Base-by-base conservation (phyloP, 37 sponge, comb jelly and placozoan species). In the Aplysina aerophoba region DNA sequence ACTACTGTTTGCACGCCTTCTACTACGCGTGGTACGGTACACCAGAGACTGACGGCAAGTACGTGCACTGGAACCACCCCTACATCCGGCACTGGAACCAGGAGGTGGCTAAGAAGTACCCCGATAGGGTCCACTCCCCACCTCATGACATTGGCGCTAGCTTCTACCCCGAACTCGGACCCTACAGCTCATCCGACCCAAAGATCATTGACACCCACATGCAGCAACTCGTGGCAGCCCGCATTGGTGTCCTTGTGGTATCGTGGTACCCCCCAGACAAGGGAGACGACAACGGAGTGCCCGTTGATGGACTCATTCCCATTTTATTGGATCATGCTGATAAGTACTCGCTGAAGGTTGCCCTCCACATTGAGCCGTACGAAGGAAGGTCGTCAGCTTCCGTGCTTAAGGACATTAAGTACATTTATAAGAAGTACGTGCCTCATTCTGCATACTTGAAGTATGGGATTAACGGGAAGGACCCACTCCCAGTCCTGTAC, bases 11-110 rank as follows among this genome's bases (percentile, higher is more conserved):
- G 3, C 97, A 96, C 66, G 84, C 74, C 16, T 96, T 96, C 54
- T 96, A 96, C 80, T 96, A 96, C 81, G 50, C 88, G 40, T 96
- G 97, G 97, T 96, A 89, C 58, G 94, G 89, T 5, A 87, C 59
- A 41, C 72, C 83, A 13, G 87, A 82, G 53, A 57, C 15, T 0
- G 96, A 95, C 54, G 97, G 92, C n/a, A 16, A 38, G 22, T 96
- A 91, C 66, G 54, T 84, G 21, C 97, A 96, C 73, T 96, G 97
- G 97, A 94, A 96, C 75, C 97, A 96, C 79, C 44, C 61, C n/a
- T 89, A 85, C 56, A 56, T 96, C 35, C 90, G 89, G 37, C 94
- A 94, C 85, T 96, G 97, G 97, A 34, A 91, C 28, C n/a, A 83
- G 15, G 44, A 73, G 2, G 58, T 88, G 0, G 82, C 90, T 5